Evolutionary conservation across 1,140 invertebrate genomes (phyloP).

Genomic region (Micrasema minimum): DNA sequence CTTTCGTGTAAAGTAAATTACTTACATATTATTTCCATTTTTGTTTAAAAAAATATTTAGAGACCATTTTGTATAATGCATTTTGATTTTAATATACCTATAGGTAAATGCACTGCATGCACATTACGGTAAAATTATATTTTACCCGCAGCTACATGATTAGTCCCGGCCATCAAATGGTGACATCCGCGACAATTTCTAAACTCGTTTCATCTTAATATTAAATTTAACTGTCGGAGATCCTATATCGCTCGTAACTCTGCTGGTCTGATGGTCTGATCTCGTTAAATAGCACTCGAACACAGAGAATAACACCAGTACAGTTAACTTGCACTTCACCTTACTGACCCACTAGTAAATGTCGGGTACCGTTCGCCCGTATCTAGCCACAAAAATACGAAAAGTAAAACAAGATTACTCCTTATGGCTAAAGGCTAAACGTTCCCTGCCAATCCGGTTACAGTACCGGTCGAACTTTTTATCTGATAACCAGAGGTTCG

Average conservation of each 20-base stretch:
- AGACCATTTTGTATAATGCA: too few species aligned
- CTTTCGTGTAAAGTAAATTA: too few species aligned
- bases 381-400: constrained; percentile 47
- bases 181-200: constrained; percentile 26
- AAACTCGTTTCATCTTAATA: constrained; percentile 17
- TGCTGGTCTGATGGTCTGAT: neutral
- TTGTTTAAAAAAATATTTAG: too few species aligned
- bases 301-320: constrained; percentile 6
- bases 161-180: neutral
- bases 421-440: constrained; percentile 32
- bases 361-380: constrained; percentile 46
- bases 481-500: constrained; percentile 33
- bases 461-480: constrained; percentile 19
- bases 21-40: too few species aligned
- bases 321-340: constrained; percentile 32
- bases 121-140: too few species aligned
- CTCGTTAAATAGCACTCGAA: neutral
- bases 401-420: constrained; percentile 40
- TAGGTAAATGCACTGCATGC: too few species aligned
- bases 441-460: constrained; percentile 42
- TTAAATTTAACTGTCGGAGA: too few species aligned
- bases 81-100: too few species aligned
- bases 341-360: constrained; percentile 1
- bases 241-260: too few species aligned
- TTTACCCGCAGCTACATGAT: too few species aligned